Evolutionary conservation across 2,888 invertebrate species (phyloP).

Genomic region (Athalia circularis): DNA sequence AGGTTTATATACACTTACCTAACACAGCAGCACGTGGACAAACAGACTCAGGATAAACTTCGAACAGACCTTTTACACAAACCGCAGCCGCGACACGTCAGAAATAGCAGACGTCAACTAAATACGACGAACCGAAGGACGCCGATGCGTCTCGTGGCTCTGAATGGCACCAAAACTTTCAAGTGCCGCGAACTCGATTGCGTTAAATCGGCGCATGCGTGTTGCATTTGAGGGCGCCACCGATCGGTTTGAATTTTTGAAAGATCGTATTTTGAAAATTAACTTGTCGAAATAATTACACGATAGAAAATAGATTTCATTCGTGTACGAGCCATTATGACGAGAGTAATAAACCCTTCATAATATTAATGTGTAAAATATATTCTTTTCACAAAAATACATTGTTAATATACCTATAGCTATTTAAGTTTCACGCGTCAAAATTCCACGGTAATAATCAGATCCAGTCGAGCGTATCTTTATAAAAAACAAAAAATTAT

Average conservation of each 20-base stretch:
- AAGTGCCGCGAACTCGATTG: background rate
- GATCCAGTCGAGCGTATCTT: too few species aligned
- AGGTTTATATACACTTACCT: constrained; percentile 22
- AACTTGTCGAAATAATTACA: background rate
- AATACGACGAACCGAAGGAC: background rate
- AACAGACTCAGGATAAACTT: constrained; percentile 17
- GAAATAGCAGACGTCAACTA: constrained; percentile 45
- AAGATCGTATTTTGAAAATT: background rate
- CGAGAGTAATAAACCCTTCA: background rate
- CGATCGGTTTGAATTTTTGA: background rate
- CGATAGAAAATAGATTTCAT: background rate
- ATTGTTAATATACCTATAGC: background rate
- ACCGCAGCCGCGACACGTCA: constrained; percentile 25
- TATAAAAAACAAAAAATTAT: too few species aligned
- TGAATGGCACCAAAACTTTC: too few species aligned
- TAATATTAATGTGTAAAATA: background rate
- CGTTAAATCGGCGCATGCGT: background rate
- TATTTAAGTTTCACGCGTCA: background rate
- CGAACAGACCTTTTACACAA: background rate
- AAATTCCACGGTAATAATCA: background rate
- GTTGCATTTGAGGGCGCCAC: too few species aligned
- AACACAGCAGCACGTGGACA: constrained; percentile 40
- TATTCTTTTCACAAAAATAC: constrained; percentile 1
- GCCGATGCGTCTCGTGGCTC: constrained; percentile 23
- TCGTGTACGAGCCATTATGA: background rate